phyloP scores from a whole-genome alignment of 1,140 invertebrate genomes.

The Brachystomella parvula region DNA sequence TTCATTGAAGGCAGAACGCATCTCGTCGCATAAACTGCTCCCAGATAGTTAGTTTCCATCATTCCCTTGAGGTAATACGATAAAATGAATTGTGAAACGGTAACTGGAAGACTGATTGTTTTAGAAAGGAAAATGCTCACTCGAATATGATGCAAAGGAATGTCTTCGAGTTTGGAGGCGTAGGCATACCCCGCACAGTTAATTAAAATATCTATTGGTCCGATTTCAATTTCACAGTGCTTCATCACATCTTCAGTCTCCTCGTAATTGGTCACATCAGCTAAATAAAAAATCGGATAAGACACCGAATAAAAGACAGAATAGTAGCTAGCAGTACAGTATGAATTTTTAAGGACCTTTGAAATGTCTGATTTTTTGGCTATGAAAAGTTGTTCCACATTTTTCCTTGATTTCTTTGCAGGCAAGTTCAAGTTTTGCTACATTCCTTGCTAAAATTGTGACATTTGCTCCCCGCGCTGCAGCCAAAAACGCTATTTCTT shows the following conservation, averaged over 20 bases:
- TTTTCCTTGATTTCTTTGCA: constrained; percentile 51
- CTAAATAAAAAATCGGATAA: constrained; percentile 28
- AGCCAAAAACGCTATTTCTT: constrained; percentile 67
- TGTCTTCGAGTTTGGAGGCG: constrained; percentile 75
- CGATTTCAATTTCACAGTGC: constrained; percentile 54
- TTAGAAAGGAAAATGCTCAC: constrained; percentile 40
- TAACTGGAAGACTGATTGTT: neutral
- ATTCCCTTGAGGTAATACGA: constrained; percentile 44
- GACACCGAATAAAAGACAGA: neutral
- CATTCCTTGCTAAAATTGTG: constrained; percentile 77
- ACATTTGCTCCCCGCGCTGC: constrained; percentile 73
- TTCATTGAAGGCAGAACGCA: constrained; percentile 51
- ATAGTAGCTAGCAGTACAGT: too few species aligned
- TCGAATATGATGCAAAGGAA: constrained; percentile 60
- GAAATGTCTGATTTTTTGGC: constrained; percentile 60
- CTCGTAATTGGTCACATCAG: constrained; percentile 65
- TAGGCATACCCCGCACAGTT: constrained; percentile 76
- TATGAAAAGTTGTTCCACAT: constrained; percentile 40
- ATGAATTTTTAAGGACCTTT: too few species aligned
- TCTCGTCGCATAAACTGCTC: constrained; percentile 49
- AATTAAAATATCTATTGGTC: constrained; percentile 77
- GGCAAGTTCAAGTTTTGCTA: constrained; percentile 56
- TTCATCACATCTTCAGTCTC: constrained; percentile 53
- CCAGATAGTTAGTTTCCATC: constrained; percentile 53
- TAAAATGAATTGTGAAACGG: neutral